Evolutionary conservation across 2,113 vertebrate species (phyloP).

Genomic region (Lamprologus callipterus): DNA sequence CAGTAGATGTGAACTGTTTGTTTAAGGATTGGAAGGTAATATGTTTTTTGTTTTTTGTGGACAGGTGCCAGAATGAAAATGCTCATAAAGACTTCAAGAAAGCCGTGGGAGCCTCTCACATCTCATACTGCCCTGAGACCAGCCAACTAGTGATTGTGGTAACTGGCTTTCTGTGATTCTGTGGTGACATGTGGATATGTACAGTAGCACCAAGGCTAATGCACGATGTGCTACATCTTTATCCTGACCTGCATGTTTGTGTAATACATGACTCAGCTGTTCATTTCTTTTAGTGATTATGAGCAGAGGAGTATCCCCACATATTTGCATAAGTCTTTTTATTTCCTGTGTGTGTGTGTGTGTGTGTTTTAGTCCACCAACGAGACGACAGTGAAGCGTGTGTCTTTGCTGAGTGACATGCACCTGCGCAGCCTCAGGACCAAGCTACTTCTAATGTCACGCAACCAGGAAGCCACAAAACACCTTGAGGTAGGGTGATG

Average conservation of each 20-base stretch:
- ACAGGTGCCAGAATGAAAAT: conserved; percentile 78
- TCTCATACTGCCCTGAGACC: conserved; percentile 76
- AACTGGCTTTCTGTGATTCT: background rate
- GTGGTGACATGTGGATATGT: background rate
- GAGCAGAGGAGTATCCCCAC: background rate
- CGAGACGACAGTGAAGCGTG: conserved; percentile 81
- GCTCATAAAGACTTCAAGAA: conserved; percentile 91
- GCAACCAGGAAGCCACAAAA: conserved; percentile 87
- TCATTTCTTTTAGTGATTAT: background rate
- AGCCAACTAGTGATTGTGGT: conserved; percentile 82
- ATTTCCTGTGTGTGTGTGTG: background rate
- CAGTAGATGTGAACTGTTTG: background rate
- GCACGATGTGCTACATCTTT: background rate
- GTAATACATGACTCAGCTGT: background rate
- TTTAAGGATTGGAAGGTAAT: background rate
- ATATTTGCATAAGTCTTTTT: background rate
- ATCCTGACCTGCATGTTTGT: background rate
- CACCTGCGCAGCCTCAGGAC: conserved; percentile 88
- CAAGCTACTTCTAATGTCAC: conserved; percentile 83
- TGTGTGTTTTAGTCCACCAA: conserved; percentile 73
- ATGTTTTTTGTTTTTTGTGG: background rate
- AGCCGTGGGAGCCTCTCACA: conserved; percentile 78
- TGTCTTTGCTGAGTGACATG: conserved; percentile 86
- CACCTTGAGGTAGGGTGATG: conserved; percentile 78
- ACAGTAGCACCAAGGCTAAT: background rate